Conservation (phyloP, 2,888 invertebrate species). For the Morinoia aosen region DNA sequence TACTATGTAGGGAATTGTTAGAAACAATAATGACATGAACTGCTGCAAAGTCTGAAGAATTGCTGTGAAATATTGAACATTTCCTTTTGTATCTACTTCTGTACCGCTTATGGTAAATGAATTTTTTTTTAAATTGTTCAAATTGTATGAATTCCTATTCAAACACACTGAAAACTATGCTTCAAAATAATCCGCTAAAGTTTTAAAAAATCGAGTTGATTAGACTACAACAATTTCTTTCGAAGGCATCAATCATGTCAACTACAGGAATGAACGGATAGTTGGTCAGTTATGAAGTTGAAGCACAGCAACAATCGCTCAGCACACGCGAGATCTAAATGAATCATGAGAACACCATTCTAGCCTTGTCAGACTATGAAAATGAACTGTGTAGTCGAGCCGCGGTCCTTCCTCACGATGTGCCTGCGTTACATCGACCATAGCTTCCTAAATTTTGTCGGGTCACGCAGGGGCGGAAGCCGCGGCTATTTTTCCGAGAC, state of each 20-base stretch:
- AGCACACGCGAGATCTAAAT: neutral
- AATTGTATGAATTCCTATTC: too few relatives aligned
- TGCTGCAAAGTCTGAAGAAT: too few relatives aligned
- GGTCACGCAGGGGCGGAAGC: conserved; percentile 41
- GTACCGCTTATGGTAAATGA: too few relatives aligned
- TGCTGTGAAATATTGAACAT: too few relatives aligned
- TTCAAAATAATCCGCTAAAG: neutral
- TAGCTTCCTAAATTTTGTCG: conserved; percentile 26
- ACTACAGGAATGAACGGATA: neutral
- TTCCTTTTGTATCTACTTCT: too few relatives aligned
- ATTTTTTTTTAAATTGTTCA: too few relatives aligned
- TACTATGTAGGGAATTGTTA: too few relatives aligned
- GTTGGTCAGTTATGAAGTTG: neutral
- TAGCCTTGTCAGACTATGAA: neutral
- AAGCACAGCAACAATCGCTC: neutral
- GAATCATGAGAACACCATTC: conserved; percentile 9
- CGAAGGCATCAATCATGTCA: neutral
- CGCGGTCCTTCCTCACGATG: neutral
- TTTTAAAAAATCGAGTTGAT: neutral
- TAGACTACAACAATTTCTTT: neutral
- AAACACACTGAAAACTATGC: neutral
- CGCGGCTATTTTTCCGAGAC: conserved; percentile 16
- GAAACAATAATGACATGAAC: too few relatives aligned
- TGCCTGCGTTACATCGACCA: conserved; percentile 27
- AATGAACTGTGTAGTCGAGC: conserved; percentile 31